phyloP scores from a whole-genome alignment of 2,797 vertebrate species.

The Serranus cabrilla region DNA sequence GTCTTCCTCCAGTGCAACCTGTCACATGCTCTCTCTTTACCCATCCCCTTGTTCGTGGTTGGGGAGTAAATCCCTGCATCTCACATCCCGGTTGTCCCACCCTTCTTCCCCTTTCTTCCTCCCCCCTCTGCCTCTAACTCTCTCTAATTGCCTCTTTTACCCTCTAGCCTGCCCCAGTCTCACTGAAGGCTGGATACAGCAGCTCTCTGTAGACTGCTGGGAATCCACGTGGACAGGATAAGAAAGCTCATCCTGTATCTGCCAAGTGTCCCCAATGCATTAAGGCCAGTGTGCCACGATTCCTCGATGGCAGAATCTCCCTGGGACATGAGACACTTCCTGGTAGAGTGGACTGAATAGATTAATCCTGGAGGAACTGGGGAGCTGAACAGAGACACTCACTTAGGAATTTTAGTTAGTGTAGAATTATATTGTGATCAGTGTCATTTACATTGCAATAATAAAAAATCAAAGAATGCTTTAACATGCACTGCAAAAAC shows the following conservation, averaged over 20 bases:
- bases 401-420: slow-evolving; percentile 31
- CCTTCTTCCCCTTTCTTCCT: slow-evolving; percentile 37
- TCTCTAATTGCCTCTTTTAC: slow-evolving; percentile 79
- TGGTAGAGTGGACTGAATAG: slow-evolving; percentile 49
- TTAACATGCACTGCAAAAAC: background rate
- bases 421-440: slow-evolving; percentile 16
- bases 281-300: slow-evolving; percentile 58
- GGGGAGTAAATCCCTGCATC: slow-evolving; percentile 59
- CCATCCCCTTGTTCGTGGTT: slow-evolving; percentile 52
- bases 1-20: slow-evolving; percentile 59
- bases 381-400: slow-evolving; percentile 34
- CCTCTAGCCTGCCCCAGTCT: slow-evolving; percentile 65
- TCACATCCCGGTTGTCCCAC: slow-evolving; percentile 55
- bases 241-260: slow-evolving; percentile 58
- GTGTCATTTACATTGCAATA: background rate
- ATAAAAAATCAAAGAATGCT: background rate
- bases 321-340: slow-evolving; percentile 65
- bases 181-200: slow-evolving; percentile 47
- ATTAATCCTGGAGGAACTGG: slow-evolving; percentile 61
- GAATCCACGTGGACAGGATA: slow-evolving; percentile 65
- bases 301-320: slow-evolving; percentile 66
- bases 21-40: slow-evolving; percentile 61
- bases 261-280: slow-evolving; percentile 63
- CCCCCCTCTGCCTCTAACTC: slow-evolving; percentile 46
- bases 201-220: slow-evolving; percentile 69